Percentiles rank a stretch among this genome's conserved stretches.
These are phyloP conservation scores for Umimayanthus kanabou DNA, from an alignment of 92 coral and sea anemone species.

Conservation along the genomic window DNA sequence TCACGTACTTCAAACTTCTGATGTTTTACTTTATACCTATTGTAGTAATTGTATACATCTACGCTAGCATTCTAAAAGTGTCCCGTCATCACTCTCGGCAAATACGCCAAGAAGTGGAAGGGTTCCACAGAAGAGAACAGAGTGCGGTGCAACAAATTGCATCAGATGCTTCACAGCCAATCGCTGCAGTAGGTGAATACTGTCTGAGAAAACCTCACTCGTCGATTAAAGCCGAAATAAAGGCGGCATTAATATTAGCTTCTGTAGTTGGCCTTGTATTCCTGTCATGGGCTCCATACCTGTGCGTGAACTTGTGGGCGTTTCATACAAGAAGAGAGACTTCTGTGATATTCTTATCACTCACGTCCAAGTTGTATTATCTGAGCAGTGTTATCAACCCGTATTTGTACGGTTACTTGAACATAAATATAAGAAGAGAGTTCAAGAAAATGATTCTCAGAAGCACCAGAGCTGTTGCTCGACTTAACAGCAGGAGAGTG, in stretches of 20 bases:
- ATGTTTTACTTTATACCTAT: slow-evolving; percentile 71
- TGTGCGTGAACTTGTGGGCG: slow-evolving; percentile 67
- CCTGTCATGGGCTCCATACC: slow-evolving; percentile 79
- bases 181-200: slow-evolving; percentile 65
- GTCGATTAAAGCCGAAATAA: slow-evolving; percentile 69
- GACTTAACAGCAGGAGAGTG: not conserved
- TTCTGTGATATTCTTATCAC: slow-evolving; percentile 38
- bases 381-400: slow-evolving; percentile 72
- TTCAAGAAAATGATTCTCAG: slow-evolving; percentile 42
- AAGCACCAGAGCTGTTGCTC: not conserved
- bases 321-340: slow-evolving; percentile 35
- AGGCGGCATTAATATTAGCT: slow-evolving; percentile 66
- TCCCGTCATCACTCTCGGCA: slow-evolving; percentile 79
- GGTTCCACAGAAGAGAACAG: slow-evolving; percentile 65
- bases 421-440: slow-evolving; percentile 68
- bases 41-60: slow-evolving; percentile 63
- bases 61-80: slow-evolving; percentile 68
- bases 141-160: slow-evolving; percentile 13
- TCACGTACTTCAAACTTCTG: slow-evolving; percentile 71
- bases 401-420: slow-evolving; percentile 77
- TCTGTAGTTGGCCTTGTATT: slow-evolving; percentile 79
- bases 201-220: slow-evolving; percentile 89
- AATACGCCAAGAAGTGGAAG: slow-evolving; percentile 76
- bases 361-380: slow-evolving; percentile 68
- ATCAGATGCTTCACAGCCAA: slow-evolving; percentile 30